phyloP scores from a whole-genome alignment of 2,113 vertebrate species.

The Brachirus orientalis region DNA sequence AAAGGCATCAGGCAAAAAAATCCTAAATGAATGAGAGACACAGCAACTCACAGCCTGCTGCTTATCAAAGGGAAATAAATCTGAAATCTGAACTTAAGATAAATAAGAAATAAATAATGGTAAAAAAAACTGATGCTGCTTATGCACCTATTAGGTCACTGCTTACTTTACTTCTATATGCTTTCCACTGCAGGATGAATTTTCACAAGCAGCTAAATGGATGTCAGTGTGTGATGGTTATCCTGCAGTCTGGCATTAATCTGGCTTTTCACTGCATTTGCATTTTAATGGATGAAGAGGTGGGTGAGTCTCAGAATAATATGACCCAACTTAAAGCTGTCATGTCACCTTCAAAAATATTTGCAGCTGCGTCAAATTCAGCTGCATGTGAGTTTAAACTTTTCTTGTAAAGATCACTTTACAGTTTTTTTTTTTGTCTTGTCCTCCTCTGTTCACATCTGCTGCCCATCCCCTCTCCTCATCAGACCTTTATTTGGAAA shows the following conservation, averaged over 20 bases:
- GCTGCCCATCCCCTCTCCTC: constrained; percentile 51
- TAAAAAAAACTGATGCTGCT: constrained; percentile 1
- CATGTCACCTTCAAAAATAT: constrained; percentile 18
- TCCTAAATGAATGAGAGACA: too few relatives aligned
- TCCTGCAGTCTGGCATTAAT: too few relatives aligned
- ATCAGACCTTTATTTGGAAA: constrained; percentile 61
- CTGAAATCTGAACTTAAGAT: background rate
- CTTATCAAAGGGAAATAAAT: constrained; percentile 6
- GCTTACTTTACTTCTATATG: background rate
- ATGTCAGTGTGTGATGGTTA: constrained; percentile 27
- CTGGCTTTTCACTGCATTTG: too few relatives aligned
- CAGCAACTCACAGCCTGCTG: background rate
- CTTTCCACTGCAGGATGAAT: constrained; percentile 16
- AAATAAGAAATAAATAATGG: constrained; percentile 14
- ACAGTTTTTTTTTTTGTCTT: constrained; percentile 28
- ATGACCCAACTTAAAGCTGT: constrained; percentile 13
- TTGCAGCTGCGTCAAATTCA: constrained; percentile 3
- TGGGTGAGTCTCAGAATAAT: constrained; percentile 20
- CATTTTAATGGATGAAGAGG: constrained; percentile 7
- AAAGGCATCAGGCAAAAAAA: too few relatives aligned
- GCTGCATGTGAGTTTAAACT: constrained; percentile 9
- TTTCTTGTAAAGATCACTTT: constrained; percentile 7
- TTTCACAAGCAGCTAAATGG: constrained; percentile 23
- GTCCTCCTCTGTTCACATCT: constrained; percentile 56
- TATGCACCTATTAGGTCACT: constrained; percentile 22